These are phyloP conservation scores for Ophiothrix spiculata DNA, from an alignment of 35 echinoderm and acorn worm genomes.

Conservation along the genomic window DNA sequence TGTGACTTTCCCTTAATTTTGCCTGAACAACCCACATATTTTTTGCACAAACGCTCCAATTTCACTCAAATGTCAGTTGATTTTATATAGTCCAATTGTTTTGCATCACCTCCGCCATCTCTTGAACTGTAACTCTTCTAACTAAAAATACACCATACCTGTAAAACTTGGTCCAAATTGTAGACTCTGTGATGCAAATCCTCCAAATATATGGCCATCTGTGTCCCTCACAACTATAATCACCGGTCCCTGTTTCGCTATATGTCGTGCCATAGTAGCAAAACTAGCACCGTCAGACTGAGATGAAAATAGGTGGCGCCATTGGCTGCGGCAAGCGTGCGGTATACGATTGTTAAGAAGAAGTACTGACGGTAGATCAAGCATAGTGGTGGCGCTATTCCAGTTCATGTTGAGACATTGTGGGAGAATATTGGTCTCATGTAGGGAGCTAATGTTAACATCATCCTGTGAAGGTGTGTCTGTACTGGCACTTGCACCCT, in stretches of 20 bases:
- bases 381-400: conserved; percentile 46
- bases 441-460: conserved; percentile 29
- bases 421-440: conserved; percentile 48
- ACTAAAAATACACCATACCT: conserved; percentile 65
- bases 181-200: conserved; percentile 83
- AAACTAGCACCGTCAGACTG: conserved; percentile 80
- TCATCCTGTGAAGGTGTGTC: conserved; percentile 25
- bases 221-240: conserved; percentile 71
- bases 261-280: conserved; percentile 69
- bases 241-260: conserved; percentile 64
- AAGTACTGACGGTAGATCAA: conserved; percentile 75
- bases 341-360: conserved; percentile 79
- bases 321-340: conserved; percentile 54
- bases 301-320: conserved; percentile 77
- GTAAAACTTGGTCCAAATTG: conserved; percentile 65
- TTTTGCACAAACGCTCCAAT: no score
- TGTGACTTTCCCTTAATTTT: no score
- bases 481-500: background rate
- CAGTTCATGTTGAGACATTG: conserved; percentile 51
- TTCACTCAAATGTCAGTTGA: no score
- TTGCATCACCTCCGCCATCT: no score
- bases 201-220: conserved; percentile 79
- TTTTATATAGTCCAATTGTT: no score
- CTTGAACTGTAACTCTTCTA: no score
- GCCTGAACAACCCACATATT: no score